Evolutionary conservation across 2,888 invertebrate species (phyloP).

Genomic region (Lepeophtheirus nordmannii): DNA sequence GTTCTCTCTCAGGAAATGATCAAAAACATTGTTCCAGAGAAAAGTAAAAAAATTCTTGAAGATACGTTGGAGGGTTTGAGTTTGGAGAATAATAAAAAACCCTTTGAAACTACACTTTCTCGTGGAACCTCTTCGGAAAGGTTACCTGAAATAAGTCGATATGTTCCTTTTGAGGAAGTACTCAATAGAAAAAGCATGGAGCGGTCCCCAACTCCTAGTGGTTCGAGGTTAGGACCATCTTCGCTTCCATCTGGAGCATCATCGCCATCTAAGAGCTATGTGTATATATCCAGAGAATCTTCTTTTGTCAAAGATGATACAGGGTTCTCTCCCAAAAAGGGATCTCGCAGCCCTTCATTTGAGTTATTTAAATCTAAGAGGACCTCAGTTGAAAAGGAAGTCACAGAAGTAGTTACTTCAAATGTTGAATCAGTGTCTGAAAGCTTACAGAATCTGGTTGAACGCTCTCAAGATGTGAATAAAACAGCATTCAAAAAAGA

Average conservation of each 20-base stretch:
- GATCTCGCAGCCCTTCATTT: not conserved
- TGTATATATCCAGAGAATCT: not conserved
- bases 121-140: not conserved
- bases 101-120: not conserved
- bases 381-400: too few species aligned
- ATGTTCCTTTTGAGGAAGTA: conserved; percentile 3
- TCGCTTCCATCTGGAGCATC: not conserved
- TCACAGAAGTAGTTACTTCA: too few species aligned
- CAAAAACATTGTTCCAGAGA: not conserved
- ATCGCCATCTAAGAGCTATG: not conserved
- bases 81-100: not conserved
- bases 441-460: too few species aligned
- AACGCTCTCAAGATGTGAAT: too few species aligned
- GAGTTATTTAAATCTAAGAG: not conserved
- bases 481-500: too few species aligned
- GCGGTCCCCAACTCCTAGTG: not conserved
- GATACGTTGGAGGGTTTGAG: not conserved
- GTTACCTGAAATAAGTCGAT: not conserved
- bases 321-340: not conserved
- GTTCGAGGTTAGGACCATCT: too few species aligned
- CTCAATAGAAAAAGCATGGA: not conserved
- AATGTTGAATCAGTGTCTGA: too few species aligned
- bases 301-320: not conserved
- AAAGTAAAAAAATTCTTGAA: not conserved
- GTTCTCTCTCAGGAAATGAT: not conserved